Evolutionary conservation across 2,797 vertebrate species (phyloP).

Genomic region (Tiaroga cobitis): DNA sequence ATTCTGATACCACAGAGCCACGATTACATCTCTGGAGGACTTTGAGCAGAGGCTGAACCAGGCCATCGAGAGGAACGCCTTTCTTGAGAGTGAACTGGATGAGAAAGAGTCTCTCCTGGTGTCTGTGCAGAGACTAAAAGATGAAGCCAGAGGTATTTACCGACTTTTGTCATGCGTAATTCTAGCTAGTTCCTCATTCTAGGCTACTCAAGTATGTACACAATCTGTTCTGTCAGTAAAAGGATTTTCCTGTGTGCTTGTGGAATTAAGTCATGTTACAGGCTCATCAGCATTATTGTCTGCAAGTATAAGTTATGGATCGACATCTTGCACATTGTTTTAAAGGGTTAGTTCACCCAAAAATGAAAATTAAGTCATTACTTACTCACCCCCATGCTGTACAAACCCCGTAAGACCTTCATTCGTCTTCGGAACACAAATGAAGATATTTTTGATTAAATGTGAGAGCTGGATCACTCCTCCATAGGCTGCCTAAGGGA

Average conservation of each 20-base stretch:
- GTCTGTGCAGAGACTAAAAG: constrained; percentile 95
- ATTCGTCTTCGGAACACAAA: no score
- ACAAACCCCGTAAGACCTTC: no score
- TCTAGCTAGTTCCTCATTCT: background rate
- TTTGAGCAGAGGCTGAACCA: constrained; percentile 97
- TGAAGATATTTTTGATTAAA: no score
- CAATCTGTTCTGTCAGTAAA: constrained; percentile 13
- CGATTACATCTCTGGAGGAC: constrained; percentile 95
- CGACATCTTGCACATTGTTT: background rate
- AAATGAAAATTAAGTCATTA: no score
- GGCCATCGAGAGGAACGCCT: constrained; percentile 97
- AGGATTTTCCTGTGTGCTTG: background rate
- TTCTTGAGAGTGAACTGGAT: constrained; percentile 97
- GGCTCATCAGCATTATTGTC: background rate
- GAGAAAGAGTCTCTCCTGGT: constrained; percentile 96
- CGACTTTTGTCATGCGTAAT: background rate
- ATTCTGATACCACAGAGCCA: constrained; percentile 80
- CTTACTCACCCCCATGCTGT: no score
- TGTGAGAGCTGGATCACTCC: no score
- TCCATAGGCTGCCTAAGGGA: no score
- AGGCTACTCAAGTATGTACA: background rate
- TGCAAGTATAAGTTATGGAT: background rate
- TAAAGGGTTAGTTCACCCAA: no score
- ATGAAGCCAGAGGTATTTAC: constrained; percentile 91
- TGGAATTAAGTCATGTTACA: constrained; percentile 11